These are phyloP conservation scores for Steinernema khuongi DNA, from an alignment of 1,140 invertebrate species.

Conservation along the genomic window DNA sequence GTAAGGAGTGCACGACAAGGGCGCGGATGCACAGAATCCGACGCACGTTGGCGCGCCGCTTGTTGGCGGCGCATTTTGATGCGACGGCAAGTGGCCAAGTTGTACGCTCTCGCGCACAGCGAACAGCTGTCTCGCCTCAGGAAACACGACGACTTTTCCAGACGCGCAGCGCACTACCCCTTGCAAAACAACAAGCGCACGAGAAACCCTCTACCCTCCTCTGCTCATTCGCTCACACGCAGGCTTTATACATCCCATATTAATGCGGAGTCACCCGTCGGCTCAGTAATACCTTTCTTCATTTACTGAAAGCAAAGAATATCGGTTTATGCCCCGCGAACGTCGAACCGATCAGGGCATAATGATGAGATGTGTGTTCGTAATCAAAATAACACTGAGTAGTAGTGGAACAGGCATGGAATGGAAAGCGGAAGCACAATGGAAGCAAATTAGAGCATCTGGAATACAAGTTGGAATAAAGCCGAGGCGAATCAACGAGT, in stretches of 20 bases:
- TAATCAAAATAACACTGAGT: background rate
- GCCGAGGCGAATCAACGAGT: background rate
- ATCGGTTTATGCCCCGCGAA: background rate
- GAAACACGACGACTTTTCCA: constrained; percentile 13
- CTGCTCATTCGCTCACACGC: background rate
- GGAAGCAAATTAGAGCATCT: background rate
- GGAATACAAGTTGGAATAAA: background rate
- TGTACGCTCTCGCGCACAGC: constrained; percentile 14
- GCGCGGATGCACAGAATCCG: constrained; percentile 2
- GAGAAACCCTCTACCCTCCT: background rate
- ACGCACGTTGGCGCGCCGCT: background rate
- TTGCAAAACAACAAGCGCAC: constrained; percentile 12
- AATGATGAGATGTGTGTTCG: background rate
- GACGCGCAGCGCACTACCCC: constrained; percentile 6
- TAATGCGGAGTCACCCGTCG: constrained; percentile 9
- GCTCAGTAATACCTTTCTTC: constrained; percentile 5
- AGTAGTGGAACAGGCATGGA: background rate
- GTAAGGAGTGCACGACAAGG: background rate
- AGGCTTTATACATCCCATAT: background rate
- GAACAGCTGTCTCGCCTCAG: constrained; percentile 6
- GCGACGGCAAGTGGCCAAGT: background rate
- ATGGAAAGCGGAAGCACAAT: background rate
- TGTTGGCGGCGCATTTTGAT: constrained; percentile 1
- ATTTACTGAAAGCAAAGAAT: constrained; percentile 10
- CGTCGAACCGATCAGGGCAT: background rate